A percentile compares a stretch with the other conserved stretches of the same genome.
Conservation (phyloP, 2,113 vertebrate genomes). For the Sardina pilchardus region DNA sequence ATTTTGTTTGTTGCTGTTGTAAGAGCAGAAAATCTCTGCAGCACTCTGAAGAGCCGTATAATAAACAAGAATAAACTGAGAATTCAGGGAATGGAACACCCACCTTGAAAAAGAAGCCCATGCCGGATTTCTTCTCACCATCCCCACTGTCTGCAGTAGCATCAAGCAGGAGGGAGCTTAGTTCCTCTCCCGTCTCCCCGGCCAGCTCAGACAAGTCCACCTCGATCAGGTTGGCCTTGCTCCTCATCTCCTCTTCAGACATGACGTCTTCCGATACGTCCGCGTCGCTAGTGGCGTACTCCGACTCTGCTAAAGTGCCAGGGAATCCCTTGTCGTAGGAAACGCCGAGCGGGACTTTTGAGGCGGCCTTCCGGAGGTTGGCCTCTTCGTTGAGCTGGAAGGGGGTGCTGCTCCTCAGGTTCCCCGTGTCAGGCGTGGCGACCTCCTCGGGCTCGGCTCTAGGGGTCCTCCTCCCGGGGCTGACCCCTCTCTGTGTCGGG, state of each 20-base stretch:
- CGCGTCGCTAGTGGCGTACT: conserved; percentile 64
- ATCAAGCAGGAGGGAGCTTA: conserved; percentile 61
- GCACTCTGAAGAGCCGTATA: too few relatives aligned
- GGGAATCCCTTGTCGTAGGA: conserved; percentile 68
- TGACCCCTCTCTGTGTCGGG: conserved; percentile 68
- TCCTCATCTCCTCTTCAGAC: conserved; percentile 73
- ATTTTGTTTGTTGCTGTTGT: too few relatives aligned
- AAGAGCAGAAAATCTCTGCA: too few relatives aligned
- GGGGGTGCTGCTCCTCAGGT: conserved; percentile 57
- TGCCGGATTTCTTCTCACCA: conserved; percentile 87
- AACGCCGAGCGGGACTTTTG: conserved; percentile 75
- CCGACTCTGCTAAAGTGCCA: conserved; percentile 59
- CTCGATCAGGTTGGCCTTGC: conserved; percentile 85
- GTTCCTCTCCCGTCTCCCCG: conserved; percentile 71
- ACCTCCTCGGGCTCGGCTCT: conserved; percentile 68
- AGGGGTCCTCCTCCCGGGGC: conserved; percentile 70
- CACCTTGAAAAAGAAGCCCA: conserved; percentile 98
- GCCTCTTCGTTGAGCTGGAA: conserved; percentile 81
- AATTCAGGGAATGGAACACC: neutral
- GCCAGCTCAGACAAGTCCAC: conserved; percentile 89
- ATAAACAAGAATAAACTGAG: too few relatives aligned
- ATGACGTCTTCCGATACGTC: conserved; percentile 69
- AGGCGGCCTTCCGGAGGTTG: conserved; percentile 75
- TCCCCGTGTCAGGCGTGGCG: conserved; percentile 64
- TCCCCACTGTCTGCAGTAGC: conserved; percentile 60